Conservation (phyloP, 2,888 invertebrate species). For the Theristus sp. region DNA sequence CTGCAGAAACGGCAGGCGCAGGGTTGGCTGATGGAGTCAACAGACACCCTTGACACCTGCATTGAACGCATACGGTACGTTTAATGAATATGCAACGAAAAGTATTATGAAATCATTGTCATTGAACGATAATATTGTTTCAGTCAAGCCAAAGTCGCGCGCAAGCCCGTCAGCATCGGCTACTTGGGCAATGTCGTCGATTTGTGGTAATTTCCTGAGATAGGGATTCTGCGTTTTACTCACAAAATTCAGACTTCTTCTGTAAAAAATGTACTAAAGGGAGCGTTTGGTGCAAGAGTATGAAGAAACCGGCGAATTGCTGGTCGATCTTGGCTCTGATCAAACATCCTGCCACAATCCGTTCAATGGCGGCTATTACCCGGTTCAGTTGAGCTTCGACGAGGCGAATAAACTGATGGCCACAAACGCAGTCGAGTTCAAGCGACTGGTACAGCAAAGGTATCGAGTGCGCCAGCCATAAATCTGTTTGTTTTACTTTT, state of each 20-base stretch:
- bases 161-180: conserved; percentile 38
- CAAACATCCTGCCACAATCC: conserved; percentile 46
- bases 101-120: neutral
- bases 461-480: conserved; percentile 14
- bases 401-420: conserved; percentile 38
- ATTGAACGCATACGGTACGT: neutral
- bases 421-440: conserved; percentile 36
- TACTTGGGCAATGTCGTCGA: conserved; percentile 42
- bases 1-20: conserved; percentile 40
- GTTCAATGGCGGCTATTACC: conserved; percentile 43
- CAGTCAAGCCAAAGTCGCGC: conserved; percentile 19
- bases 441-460: conserved; percentile 39
- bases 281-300: conserved; percentile 38
- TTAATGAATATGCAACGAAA: neutral
- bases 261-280: conserved; percentile 25
- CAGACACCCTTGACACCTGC: conserved; percentile 31
- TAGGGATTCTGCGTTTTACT: neutral
- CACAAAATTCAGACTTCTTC: neutral
- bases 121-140: too few relatives aligned
- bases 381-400: conserved; percentile 37
- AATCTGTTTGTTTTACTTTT: too few relatives aligned
- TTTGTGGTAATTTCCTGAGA: conserved; percentile 32
- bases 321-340: conserved; percentile 44
- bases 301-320: conserved; percentile 36
- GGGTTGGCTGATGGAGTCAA: conserved; percentile 42